Percentiles rank a stretch among this genome's conserved stretches.
phyloP scores from a whole-genome alignment of 2,888 invertebrate species.

The Allygus modestus region DNA sequence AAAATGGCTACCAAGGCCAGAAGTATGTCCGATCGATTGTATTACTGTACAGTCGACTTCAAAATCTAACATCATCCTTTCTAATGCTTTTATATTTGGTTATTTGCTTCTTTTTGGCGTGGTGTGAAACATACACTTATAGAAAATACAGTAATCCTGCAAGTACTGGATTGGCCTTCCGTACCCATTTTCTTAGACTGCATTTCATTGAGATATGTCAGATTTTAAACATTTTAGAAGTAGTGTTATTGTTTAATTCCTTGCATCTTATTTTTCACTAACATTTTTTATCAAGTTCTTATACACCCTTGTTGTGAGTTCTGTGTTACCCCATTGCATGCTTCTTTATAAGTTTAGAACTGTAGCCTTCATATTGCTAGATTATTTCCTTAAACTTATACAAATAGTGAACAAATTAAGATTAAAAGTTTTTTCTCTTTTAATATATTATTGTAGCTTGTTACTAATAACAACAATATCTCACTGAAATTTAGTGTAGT shows the following conservation, averaged over 20 bases:
- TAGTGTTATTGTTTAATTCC: neutral
- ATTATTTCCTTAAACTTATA: too few relatives aligned
- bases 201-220: conserved; percentile 44
- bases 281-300: neutral
- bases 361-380: too few relatives aligned
- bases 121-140: conserved; percentile 75
- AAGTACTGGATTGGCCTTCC: conserved; percentile 58
- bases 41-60: conserved; percentile 26
- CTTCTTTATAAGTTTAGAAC: neutral
- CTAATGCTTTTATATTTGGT: conserved; percentile 67
- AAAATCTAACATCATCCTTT: conserved; percentile 61
- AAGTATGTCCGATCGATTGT: conserved; percentile 78
- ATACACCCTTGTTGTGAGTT: neutral
- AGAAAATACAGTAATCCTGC: conserved; percentile 44
- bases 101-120: conserved; percentile 72
- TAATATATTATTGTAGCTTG: too few relatives aligned
- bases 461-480: too few relatives aligned
- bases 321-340: conserved; percentile 4
- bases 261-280: conserved; percentile 5
- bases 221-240: neutral
- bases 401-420: too few relatives aligned
- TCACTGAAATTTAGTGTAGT: too few relatives aligned
- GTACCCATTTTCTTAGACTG: conserved; percentile 66
- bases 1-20: conserved; percentile 94
- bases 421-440: too few relatives aligned